These are phyloP conservation scores for Danio kyathit DNA, from an alignment of 2,797 vertebrate genomes.

Conservation along the genomic window DNA sequence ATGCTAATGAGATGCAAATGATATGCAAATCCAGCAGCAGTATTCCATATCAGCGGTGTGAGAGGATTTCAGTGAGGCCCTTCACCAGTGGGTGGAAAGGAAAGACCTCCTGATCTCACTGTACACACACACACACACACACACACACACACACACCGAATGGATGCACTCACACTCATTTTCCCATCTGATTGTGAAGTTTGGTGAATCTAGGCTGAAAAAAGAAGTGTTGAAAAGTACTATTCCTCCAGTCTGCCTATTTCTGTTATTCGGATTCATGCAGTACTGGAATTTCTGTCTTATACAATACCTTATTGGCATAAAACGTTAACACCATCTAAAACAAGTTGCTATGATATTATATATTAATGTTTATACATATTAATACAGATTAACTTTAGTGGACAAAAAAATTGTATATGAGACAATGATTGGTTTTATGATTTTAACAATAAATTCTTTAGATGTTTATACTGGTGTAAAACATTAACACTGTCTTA, in stretches of 20 bases:
- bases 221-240: background rate
- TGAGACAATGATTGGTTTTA: too few species aligned
- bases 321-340: too few species aligned
- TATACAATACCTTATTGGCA: background rate
- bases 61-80: constrained; percentile 71
- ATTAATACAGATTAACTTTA: too few species aligned
- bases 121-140: constrained; percentile 70
- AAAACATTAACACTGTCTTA: too few species aligned
- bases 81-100: constrained; percentile 59
- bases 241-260: background rate
- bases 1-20: constrained; percentile 80
- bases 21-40: constrained; percentile 79
- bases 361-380: too few species aligned
- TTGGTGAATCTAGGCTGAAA: background rate
- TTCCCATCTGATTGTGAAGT: constrained; percentile 17
- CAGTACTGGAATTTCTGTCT: background rate
- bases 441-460: too few species aligned
- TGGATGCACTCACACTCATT: constrained; percentile 24
- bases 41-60: constrained; percentile 79
- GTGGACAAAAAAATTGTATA: too few species aligned
- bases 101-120: constrained; percentile 69
- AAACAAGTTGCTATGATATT: too few species aligned
- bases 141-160: constrained; percentile 28
- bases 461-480: too few species aligned
- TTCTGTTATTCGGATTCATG: background rate